Percentiles rank a stretch among this genome's conserved stretches.
phyloP scores from a whole-genome alignment of 2,888 invertebrate genomes.

The Adelognathus sp. region DNA sequence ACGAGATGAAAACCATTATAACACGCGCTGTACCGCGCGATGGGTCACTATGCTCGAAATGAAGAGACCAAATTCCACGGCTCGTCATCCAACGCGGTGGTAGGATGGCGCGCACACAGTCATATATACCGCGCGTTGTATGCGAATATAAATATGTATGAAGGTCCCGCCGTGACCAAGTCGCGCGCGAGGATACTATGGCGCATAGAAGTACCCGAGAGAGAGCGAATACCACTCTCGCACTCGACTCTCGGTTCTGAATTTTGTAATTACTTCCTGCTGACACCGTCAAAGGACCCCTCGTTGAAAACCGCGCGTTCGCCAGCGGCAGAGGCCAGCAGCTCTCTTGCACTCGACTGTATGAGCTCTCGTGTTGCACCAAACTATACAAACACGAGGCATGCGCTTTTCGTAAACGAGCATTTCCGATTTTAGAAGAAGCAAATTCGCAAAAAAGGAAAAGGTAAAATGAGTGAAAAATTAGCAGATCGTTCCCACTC shows the following conservation, averaged over 20 bases:
- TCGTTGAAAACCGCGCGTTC: slow-evolving; percentile 38
- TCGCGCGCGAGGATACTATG: background rate
- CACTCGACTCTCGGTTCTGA: slow-evolving; percentile 12
- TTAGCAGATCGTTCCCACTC: too few species aligned
- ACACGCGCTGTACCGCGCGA: background rate
- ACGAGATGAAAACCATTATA: slow-evolving; percentile 12
- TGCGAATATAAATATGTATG: slow-evolving; percentile 36
- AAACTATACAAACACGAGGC: slow-evolving; percentile 1
- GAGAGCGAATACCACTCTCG: slow-evolving; percentile 18
- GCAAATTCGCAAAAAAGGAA: background rate
- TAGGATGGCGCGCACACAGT: background rate
- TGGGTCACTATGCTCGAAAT: slow-evolving; percentile 9
- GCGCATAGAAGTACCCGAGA: background rate
- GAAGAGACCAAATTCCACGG: slow-evolving; percentile 10
- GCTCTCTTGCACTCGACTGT: background rate
- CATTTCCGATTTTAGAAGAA: slow-evolving; percentile 11
- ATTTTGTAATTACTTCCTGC: slow-evolving; percentile 46
- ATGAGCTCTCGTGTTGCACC: background rate
- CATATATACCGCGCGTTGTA: slow-evolving; percentile 13
- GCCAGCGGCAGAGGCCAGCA: background rate
- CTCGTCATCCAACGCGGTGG: slow-evolving; percentile 10
- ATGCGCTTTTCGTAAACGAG: slow-evolving; percentile 26
- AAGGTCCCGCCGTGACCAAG: background rate
- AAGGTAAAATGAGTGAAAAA: background rate
- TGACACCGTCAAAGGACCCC: slow-evolving; percentile 36